Evolutionary conservation across 2,888 invertebrate genomes (phyloP).

Genomic region (Agrotis clavis): DNA sequence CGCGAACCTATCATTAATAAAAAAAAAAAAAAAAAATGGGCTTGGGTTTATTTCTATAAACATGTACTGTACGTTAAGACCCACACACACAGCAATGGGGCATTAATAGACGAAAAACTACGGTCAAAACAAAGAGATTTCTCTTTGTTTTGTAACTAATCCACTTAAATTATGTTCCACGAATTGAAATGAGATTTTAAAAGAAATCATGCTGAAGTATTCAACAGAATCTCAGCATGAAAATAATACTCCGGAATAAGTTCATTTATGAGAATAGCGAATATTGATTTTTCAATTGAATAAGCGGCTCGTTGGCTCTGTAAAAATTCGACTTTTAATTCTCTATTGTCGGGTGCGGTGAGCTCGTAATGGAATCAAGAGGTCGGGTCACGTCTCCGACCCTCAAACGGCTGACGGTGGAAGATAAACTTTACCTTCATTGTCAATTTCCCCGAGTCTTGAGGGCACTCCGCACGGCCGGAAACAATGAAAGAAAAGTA

Average conservation of each 20-base stretch:
- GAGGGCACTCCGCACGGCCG: constrained; percentile 82
- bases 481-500: constrained; percentile 88
- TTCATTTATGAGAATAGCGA: constrained; percentile 70
- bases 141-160: background rate
- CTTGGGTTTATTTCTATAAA: background rate
- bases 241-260: constrained; percentile 66
- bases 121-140: background rate
- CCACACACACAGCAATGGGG: too few relatives aligned
- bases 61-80: too few relatives aligned
- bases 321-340: constrained; percentile 86
- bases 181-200: constrained; percentile 3
- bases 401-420: constrained; percentile 87
- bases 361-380: constrained; percentile 83
- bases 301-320: constrained; percentile 80
- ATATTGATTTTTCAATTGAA: constrained; percentile 85
- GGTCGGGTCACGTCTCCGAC: constrained; percentile 86
- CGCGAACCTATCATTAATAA: too few relatives aligned
- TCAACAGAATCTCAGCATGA: constrained; percentile 35
- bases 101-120: background rate
- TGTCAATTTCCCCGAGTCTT: constrained; percentile 88
- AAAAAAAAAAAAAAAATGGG: too few relatives aligned
- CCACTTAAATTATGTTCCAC: background rate
- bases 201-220: constrained; percentile 16
- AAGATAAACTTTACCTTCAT: constrained; percentile 90
- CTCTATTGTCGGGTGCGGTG: constrained; percentile 78